These are phyloP conservation scores for Sebastes hopkinsi DNA, from an alignment of 2,797 vertebrate genomes.

Conservation along the genomic window DNA sequence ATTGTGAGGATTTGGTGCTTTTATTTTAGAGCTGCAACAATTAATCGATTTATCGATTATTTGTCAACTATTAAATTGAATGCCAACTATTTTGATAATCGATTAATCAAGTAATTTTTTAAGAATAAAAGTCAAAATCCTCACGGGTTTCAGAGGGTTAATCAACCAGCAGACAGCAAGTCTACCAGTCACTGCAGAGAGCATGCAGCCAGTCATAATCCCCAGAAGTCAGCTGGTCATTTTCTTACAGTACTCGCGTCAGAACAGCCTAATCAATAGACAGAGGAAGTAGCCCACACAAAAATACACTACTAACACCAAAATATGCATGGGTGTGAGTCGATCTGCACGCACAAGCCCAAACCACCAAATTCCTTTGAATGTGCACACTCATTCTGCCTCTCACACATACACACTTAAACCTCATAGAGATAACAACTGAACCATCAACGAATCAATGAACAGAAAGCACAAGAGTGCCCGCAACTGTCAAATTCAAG, in stretches of 20 bases:
- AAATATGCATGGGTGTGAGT: background rate
- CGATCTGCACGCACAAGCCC: background rate
- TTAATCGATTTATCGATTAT: background rate
- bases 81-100: too few species aligned
- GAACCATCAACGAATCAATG: background rate
- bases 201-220: background rate
- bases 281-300: background rate
- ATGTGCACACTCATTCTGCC: background rate
- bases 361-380: background rate
- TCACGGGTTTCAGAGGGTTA: too few species aligned
- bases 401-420: background rate
- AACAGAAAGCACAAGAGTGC: background rate
- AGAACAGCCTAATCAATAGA: constrained; percentile 17
- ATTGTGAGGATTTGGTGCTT: too few species aligned
- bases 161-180: background rate
- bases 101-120: too few species aligned
- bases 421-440: background rate
- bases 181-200: background rate
- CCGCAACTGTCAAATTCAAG: background rate
- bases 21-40: too few species aligned
- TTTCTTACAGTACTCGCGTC: background rate
- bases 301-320: background rate
- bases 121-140: too few species aligned
- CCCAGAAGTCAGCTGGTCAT: background rate
- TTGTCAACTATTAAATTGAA: too few species aligned